Base-by-base conservation (phyloP, 2,888 invertebrate genomes). In the Stenchaetothrips biformis region DNA sequence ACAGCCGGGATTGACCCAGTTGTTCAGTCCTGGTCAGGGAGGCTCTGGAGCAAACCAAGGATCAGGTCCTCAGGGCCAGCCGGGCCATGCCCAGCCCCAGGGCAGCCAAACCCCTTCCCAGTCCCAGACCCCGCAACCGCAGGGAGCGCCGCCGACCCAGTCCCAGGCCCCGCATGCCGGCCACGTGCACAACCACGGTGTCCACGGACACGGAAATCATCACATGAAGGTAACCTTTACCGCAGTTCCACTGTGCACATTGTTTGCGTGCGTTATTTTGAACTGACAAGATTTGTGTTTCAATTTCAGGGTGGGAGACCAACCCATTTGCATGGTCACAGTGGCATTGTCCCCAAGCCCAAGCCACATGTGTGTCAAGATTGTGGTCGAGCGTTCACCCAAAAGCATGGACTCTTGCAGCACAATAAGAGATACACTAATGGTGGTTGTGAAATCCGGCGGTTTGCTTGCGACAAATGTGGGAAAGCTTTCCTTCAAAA, bases 401-500 rank as follows among this genome's bases (percentile, higher is more conserved):
- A 94, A 79, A 94, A 94, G 85, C 95, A 95, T 83, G 94, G 95
- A 0, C 87, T 95, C 7, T 89, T 93, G 81, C 94, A 94, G 84
- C 95, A 95, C 86, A 93, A 93, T 84, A 91, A 93, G 82, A 90
- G 92, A 86, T 94, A 94, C 85, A 93, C 94, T 2, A 93, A 93
- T 83, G 94, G 94, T 79, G 92, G 92, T 83, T 94, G 94, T 85
- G 93, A 94, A 79, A 88, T 94, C 78, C 90, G 94, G 83, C 93
- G 94, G 78, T 94, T 94, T 85, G 91, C 94, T 16, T 95, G 95
- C 85, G 90, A 90, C 82, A 93, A 93, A 85, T 95, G 95, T 85
- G 93, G 93, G 81, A 95, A 94, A 86, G 94, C 93, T 18, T 95
- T 95, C 89, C 93, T 93, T 89, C 95, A 95, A 87, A 94, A 94